These are phyloP conservation scores for Sylvicapra grimmia DNA, from an alignment of 2,113 vertebrate species.

Conservation along the genomic window DNA sequence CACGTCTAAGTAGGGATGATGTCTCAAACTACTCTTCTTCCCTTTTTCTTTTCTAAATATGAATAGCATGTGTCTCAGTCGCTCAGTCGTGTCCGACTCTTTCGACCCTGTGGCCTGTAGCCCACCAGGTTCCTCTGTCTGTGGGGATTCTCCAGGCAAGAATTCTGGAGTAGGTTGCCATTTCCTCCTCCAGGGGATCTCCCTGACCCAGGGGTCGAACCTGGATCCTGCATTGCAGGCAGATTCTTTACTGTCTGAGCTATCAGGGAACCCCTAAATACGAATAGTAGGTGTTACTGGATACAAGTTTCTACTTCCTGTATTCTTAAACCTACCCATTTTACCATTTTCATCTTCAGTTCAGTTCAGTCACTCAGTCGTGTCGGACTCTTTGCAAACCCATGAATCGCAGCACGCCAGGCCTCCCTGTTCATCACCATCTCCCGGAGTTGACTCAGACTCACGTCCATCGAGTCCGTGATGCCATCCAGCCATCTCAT, in stretches of 20 bases:
- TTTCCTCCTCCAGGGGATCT: neutral
- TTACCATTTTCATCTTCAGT: neutral
- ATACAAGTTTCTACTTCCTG: neutral
- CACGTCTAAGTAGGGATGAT: neutral
- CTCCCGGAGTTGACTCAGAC: no score
- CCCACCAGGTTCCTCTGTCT: neutral
- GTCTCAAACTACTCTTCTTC: neutral
- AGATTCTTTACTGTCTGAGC: neutral
- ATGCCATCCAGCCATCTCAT: no score
- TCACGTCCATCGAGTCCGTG: no score
- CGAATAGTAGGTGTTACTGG: neutral
- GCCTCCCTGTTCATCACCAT: no score
- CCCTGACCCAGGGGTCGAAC: neutral
- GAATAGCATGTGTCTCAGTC: neutral
- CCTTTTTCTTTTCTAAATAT: neutral
- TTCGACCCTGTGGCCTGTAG: neutral
- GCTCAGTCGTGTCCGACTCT: neutral
- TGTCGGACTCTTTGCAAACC: no score
- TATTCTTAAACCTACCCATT: neutral
- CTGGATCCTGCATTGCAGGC: neutral
- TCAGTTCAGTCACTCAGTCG: no score
- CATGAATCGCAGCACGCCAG: no score
- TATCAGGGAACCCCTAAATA: neutral
- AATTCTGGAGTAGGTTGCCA: neutral
- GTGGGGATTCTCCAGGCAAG: neutral